Conservation (phyloP, 2,888 invertebrate genomes). For the Plagodis dolabraria region DNA sequence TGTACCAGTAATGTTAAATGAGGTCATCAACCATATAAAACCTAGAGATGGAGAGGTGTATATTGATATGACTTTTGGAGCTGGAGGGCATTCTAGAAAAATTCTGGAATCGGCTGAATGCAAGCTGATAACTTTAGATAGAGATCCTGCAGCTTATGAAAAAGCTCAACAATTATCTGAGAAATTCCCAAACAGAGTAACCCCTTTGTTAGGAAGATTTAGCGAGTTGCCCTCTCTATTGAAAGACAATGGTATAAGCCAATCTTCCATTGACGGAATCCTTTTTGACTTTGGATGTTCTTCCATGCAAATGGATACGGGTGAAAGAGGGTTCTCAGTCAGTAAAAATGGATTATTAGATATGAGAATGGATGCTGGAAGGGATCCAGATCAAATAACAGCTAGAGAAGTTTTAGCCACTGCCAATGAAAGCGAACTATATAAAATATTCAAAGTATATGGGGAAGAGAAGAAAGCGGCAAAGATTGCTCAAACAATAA, state of each 20-base stretch:
- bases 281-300: conserved; percentile 97
- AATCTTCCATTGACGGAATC: conserved; percentile 92
- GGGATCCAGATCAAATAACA: conserved; percentile 89
- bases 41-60: conserved; percentile 87
- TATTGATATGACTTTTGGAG: conserved; percentile 98
- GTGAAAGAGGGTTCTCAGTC: conserved; percentile 93
- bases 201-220: conserved; percentile 94
- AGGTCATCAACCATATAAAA: conserved; percentile 88
- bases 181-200: conserved; percentile 88
- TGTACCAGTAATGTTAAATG: conserved; percentile 90
- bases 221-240: conserved; percentile 92
- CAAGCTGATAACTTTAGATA: conserved; percentile 92
- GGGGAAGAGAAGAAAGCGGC: conserved; percentile 96
- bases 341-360: conserved; percentile 95
- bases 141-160: conserved; percentile 92
- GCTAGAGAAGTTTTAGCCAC: conserved; percentile 94
- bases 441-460: conserved; percentile 94
- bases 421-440: conserved; percentile 91
- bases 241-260: conserved; percentile 80
- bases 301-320: conserved; percentile 96
- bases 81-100: conserved; percentile 93
- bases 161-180: conserved; percentile 87
- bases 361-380: conserved; percentile 96
- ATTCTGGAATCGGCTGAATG: conserved; percentile 88
- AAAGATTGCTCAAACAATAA: conserved; percentile 93